Percentiles rank a stretch among this genome's conserved stretches.
These are phyloP conservation scores for Thaumetopoea pityocampa DNA, from an alignment of 1,140 invertebrate species.

Conservation along the genomic window DNA sequence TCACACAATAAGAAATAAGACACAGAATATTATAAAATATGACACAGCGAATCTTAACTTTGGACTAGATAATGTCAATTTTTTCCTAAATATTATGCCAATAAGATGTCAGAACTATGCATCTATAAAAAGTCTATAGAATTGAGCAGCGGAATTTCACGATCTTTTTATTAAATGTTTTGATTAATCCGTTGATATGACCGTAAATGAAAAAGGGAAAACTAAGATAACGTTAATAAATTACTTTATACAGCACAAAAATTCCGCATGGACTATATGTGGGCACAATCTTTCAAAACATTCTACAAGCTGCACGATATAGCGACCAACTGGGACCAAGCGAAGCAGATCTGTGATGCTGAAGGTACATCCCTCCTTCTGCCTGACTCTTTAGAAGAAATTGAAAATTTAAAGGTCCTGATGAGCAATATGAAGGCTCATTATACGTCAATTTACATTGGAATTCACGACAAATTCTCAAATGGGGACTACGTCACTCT, in stretches of 20 bases:
- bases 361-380: conserved; percentile 46
- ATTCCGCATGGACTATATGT: conserved; percentile 53
- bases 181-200: too few species aligned
- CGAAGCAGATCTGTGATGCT: conserved; percentile 47
- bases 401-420: conserved; percentile 50
- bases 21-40: too few species aligned
- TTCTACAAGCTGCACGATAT: conserved; percentile 49
- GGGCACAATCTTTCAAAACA: conserved; percentile 42
- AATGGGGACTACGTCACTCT: conserved; percentile 44
- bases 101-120: too few species aligned
- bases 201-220: too few species aligned
- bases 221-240: too few species aligned
- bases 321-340: conserved; percentile 45
- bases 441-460: conserved; percentile 47
- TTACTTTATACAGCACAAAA: conserved; percentile 46
- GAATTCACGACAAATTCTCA: conserved; percentile 47
- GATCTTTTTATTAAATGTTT: too few species aligned
- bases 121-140: too few species aligned
- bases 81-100: too few species aligned
- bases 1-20: too few species aligned
- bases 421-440: conserved; percentile 56
- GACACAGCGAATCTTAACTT: too few species aligned
- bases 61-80: too few species aligned
- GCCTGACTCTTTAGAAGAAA: conserved; percentile 42
- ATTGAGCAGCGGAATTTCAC: too few species aligned